Evolutionary conservation across 2,888 invertebrate species (phyloP).

Genomic region (Blomia tropicalis): DNA sequence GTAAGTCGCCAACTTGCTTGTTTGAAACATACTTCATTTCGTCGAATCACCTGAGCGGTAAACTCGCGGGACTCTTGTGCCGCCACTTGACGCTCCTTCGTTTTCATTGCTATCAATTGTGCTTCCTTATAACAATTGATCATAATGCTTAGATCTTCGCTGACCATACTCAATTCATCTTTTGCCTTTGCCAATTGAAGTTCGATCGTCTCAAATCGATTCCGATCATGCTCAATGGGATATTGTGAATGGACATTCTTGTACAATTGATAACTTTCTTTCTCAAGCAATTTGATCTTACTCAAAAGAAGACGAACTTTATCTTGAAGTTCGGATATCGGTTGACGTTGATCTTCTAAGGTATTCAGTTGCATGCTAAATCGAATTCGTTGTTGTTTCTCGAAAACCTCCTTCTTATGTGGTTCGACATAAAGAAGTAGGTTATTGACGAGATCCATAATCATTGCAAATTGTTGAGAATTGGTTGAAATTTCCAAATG

Average conservation of each 20-base stretch:
- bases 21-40: slow-evolving; percentile 92
- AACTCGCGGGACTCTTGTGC: slow-evolving; percentile 43
- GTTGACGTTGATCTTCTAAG: slow-evolving; percentile 73
- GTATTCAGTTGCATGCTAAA: slow-evolving; percentile 83
- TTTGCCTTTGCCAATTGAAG: slow-evolving; percentile 63
- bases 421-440: slow-evolving; percentile 89
- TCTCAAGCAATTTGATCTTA: slow-evolving; percentile 62
- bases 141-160: slow-evolving; percentile 88
- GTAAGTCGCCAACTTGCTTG: slow-evolving; percentile 95
- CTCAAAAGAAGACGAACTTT: slow-evolving; percentile 43
- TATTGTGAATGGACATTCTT: slow-evolving; percentile 15
- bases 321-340: slow-evolving; percentile 58
- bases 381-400: slow-evolving; percentile 73
- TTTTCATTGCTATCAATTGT: slow-evolving; percentile 44
- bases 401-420: slow-evolving; percentile 72
- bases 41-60: slow-evolving; percentile 52
- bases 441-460: slow-evolving; percentile 93
- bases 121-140: slow-evolving; percentile 75
- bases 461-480: slow-evolving; percentile 67
- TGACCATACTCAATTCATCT: slow-evolving; percentile 64
- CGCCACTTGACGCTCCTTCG: slow-evolving; percentile 29
- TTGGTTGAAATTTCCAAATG: slow-evolving; percentile 49
- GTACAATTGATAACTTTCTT: slow-evolving; percentile 33
- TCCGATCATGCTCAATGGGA: background rate
- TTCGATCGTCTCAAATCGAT: slow-evolving; percentile 7